Conservation (phyloP, 2,888 invertebrate genomes). For the Cephus sareptanus region DNA sequence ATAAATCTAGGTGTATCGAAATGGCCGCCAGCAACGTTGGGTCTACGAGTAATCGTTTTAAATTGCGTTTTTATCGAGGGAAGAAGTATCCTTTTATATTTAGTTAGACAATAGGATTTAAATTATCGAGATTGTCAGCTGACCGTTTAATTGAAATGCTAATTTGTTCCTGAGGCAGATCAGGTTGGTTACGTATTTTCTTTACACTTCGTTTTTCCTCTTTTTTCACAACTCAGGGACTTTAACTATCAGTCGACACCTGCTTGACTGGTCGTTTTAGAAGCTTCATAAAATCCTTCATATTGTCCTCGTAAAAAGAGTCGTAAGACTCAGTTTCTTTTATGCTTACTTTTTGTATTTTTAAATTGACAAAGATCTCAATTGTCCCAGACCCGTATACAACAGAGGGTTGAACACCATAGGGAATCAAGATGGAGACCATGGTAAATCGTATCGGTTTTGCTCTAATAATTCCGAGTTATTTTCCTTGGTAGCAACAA, state of each 20-base stretch:
- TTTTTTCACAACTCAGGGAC: constrained; percentile 33
- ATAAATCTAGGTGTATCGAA: not conserved
- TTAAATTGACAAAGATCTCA: not conserved
- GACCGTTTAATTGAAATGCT: constrained; percentile 38
- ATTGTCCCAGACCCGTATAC: not conserved
- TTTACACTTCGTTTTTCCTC: not conserved
- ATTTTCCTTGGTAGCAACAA: constrained; percentile 10
- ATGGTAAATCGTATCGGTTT: constrained; percentile 4
- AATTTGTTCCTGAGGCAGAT: constrained; percentile 21
- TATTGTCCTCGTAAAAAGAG: not conserved
- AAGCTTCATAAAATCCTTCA: not conserved
- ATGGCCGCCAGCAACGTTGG: not conserved
- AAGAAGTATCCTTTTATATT: not conserved
- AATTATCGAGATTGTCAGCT: not conserved
- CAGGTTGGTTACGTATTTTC: not conserved
- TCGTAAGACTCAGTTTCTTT: not conserved
- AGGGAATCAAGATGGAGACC: not conserved
- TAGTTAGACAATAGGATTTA: not conserved
- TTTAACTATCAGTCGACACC: not conserved
- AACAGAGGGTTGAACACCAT: not conserved
- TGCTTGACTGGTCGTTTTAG: not conserved
- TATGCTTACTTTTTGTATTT: not conserved
- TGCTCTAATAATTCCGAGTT: constrained; percentile 18
- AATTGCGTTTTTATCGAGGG: not conserved
- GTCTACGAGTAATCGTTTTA: not conserved